These are phyloP conservation scores for Camelus dromedarius DNA, from an alignment of 2,113 vertebrate species.

Conservation along the genomic window DNA sequence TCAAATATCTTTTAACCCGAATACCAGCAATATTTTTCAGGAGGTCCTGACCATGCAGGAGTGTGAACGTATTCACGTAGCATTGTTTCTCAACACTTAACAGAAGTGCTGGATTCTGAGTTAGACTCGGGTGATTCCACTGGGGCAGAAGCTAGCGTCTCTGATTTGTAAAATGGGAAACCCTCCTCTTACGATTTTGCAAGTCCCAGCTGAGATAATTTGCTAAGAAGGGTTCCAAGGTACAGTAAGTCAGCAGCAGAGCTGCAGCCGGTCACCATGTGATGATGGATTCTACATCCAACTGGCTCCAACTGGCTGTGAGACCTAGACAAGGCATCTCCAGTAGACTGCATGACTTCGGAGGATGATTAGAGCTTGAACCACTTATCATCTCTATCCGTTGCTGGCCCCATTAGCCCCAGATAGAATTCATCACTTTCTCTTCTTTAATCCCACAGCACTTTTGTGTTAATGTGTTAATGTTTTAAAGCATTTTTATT, in stretches of 20 bases:
- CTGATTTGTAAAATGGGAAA: not conserved
- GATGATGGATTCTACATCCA: not conserved
- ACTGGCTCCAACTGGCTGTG: not conserved
- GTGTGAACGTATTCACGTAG: not conserved
- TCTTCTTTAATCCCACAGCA: not conserved
- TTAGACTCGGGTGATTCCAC: not conserved
- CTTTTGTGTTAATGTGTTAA: not conserved
- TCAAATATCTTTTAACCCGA: not conserved
- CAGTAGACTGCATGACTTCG: too few species aligned
- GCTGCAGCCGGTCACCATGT: not conserved
- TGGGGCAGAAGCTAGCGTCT: not conserved
- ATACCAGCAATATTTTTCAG: not conserved
- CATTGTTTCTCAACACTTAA: not conserved
- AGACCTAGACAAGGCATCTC: not conserved
- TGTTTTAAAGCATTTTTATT: not conserved
- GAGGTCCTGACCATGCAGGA: not conserved
- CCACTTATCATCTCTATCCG: not conserved
- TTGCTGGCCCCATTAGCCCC: not conserved
- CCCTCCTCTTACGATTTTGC: not conserved
- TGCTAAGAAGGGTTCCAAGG: not conserved
- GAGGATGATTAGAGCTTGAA: not conserved
- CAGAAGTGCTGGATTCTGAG: not conserved
- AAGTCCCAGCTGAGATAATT: not conserved
- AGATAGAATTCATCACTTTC: not conserved
- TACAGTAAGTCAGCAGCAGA: not conserved